phyloP scores from a whole-genome alignment of 2,113 vertebrate genomes.

The Mesitornis unicolor region DNA sequence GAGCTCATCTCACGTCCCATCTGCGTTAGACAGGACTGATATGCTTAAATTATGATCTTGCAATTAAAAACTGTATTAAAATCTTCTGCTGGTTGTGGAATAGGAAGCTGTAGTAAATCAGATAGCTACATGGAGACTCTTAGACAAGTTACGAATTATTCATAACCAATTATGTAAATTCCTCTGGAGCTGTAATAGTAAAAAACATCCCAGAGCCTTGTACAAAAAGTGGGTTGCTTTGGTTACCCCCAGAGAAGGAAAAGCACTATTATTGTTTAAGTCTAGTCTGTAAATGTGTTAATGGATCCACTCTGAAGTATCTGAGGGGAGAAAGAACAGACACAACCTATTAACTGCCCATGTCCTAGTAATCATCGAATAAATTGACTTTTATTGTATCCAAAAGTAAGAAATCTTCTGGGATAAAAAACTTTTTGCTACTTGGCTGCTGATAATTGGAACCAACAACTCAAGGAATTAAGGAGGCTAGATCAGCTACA shows the following conservation, averaged over 20 bases:
- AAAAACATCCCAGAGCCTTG: slow-evolving; percentile 45
- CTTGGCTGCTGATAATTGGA: slow-evolving; percentile 61
- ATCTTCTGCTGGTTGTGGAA: slow-evolving; percentile 30
- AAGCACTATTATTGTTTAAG: slow-evolving; percentile 62
- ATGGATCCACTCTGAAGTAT: slow-evolving; percentile 59
- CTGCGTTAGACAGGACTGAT: slow-evolving; percentile 8
- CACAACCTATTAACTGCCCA: slow-evolving; percentile 53
- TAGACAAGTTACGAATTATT: slow-evolving; percentile 66
- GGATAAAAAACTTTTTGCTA: slow-evolving; percentile 59
- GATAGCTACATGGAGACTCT: slow-evolving; percentile 55
- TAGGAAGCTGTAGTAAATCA: slow-evolving; percentile 59
- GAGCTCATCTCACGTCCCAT: not conserved
- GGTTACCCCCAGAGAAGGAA: slow-evolving; percentile 63
- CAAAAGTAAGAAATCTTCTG: slow-evolving; percentile 60
- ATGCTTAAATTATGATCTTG: slow-evolving; percentile 53
- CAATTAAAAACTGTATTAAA: slow-evolving; percentile 65
- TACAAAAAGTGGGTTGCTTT: slow-evolving; percentile 53
- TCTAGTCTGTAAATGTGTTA: slow-evolving; percentile 65
- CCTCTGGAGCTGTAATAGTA: slow-evolving; percentile 50
- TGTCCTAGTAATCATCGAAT: slow-evolving; percentile 58
- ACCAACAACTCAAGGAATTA: slow-evolving; percentile 61
- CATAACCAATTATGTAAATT: slow-evolving; percentile 70
- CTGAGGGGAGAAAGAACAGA: slow-evolving; percentile 55
- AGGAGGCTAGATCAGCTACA: slow-evolving; percentile 51
- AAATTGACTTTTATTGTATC: slow-evolving; percentile 71